phyloP scores from a whole-genome alignment of 2,113 vertebrate genomes.

The Syngnathus floridae region DNA sequence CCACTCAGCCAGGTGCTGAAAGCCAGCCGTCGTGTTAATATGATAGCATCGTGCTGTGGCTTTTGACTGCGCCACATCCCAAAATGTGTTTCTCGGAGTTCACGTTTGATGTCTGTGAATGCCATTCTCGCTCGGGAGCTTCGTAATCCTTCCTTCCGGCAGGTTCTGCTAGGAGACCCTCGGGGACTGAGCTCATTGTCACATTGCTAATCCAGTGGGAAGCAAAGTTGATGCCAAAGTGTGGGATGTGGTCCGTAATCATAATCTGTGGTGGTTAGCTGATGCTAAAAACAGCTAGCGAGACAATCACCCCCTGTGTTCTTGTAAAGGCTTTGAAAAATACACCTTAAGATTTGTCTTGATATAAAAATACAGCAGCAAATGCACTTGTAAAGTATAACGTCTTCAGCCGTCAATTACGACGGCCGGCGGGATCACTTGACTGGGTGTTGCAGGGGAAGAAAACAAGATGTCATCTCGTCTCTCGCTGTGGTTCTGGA shows the following conservation, averaged over 20 bases:
- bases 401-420: constrained; percentile 20
- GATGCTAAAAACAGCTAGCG: neutral
- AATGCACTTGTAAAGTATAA: constrained; percentile 5
- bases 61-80: neutral
- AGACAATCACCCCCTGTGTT: neutral
- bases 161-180: neutral
- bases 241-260: neutral
- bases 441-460: neutral
- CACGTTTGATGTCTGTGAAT: neutral
- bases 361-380: neutral
- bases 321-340: neutral
- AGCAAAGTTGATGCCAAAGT: neutral
- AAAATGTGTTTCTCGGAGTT: neutral
- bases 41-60: neutral
- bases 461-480: constrained; percentile 28
- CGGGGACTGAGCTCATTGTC: neutral
- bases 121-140: neutral
- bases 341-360: constrained; percentile 3
- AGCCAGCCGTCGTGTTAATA: neutral
- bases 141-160: neutral
- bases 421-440: constrained; percentile 16
- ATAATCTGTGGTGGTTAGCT: neutral
- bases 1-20: neutral
- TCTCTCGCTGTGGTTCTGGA: constrained; percentile 7
- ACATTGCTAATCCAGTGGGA: neutral